phyloP scores from a whole-genome alignment of 2,113 vertebrate species.

The Poeciliopsis retropinna region DNA sequence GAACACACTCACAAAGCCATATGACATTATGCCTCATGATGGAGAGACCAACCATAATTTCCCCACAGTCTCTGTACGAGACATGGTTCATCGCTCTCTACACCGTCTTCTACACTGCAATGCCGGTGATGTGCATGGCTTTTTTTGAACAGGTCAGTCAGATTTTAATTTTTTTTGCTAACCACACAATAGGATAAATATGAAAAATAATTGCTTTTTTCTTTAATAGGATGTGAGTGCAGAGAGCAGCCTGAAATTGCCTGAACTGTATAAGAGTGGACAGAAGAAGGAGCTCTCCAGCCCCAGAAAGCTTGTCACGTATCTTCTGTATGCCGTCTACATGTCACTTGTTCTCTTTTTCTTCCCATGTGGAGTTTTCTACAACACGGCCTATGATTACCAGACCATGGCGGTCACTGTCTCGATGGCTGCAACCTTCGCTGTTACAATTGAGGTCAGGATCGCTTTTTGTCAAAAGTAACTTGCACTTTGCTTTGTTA shows the following conservation, averaged over 20 bases:
- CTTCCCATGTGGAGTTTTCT: slow-evolving; percentile 77
- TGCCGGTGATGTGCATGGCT: slow-evolving; percentile 82
- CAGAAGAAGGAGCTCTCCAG: slow-evolving; percentile 85
- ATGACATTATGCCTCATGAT: not conserved
- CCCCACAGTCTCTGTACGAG: slow-evolving; percentile 86
- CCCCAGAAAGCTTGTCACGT: slow-evolving; percentile 70
- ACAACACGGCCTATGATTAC: slow-evolving; percentile 74
- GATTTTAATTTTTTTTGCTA: not conserved
- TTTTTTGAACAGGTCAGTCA: slow-evolving; percentile 89
- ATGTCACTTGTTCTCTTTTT: slow-evolving; percentile 87
- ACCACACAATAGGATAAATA: not conserved
- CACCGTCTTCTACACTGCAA: slow-evolving; percentile 84
- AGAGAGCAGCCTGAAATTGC: slow-evolving; percentile 81
- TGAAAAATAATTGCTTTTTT: not conserved
- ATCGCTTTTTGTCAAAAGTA: not conserved
- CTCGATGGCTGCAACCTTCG: slow-evolving; percentile 80
- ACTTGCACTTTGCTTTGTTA: not conserved
- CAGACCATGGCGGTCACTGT: slow-evolving; percentile 86
- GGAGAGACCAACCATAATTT: not conserved
- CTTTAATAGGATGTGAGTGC: slow-evolving; percentile 84
- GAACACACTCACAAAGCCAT: not conserved
- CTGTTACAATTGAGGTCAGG: slow-evolving; percentile 83
- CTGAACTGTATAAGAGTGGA: slow-evolving; percentile 82
- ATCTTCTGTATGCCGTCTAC: slow-evolving; percentile 80
- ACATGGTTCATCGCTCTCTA: slow-evolving; percentile 91